Percentiles rank a stretch among this genome's conserved stretches.
phyloP scores from a whole-genome alignment of 37 sponge, comb jelly and placozoan species.

The Agelas oroides region DNA sequence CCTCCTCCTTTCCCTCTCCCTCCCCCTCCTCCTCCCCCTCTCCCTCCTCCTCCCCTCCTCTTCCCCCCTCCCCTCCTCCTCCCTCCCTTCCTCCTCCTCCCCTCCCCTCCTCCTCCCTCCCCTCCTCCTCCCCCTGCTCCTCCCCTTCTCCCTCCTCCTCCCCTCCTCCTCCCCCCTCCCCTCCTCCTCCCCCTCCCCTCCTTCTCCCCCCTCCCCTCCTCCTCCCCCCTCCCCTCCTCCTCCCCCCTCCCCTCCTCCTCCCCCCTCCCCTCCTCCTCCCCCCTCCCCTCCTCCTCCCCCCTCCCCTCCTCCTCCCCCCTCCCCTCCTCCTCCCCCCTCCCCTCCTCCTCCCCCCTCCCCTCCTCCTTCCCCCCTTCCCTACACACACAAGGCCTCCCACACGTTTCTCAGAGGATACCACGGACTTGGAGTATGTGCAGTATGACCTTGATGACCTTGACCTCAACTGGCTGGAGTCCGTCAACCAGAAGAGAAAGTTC shows the following conservation, averaged over 20 bases:
- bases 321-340: too few species aligned
- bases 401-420: constrained; percentile 25
- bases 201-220: too few species aligned
- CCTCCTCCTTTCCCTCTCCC: too few species aligned
- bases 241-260: too few species aligned
- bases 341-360: too few species aligned
- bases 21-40: background rate
- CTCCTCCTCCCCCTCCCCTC: too few species aligned
- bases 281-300: too few species aligned
- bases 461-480: constrained; percentile 78
- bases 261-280: too few species aligned
- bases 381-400: background rate
- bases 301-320: too few species aligned
- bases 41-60: background rate
- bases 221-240: too few species aligned
- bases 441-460: constrained; percentile 91
- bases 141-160: background rate
- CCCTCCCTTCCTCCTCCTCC: background rate
- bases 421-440: constrained; percentile 22
- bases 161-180: too few species aligned
- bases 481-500: constrained; percentile 70
- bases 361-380: too few species aligned
- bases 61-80: background rate
- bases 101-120: background rate
- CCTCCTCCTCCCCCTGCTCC: background rate